phyloP scores from a whole-genome alignment of 1,140 invertebrate species.

The Zaprionus camerounensis region DNA sequence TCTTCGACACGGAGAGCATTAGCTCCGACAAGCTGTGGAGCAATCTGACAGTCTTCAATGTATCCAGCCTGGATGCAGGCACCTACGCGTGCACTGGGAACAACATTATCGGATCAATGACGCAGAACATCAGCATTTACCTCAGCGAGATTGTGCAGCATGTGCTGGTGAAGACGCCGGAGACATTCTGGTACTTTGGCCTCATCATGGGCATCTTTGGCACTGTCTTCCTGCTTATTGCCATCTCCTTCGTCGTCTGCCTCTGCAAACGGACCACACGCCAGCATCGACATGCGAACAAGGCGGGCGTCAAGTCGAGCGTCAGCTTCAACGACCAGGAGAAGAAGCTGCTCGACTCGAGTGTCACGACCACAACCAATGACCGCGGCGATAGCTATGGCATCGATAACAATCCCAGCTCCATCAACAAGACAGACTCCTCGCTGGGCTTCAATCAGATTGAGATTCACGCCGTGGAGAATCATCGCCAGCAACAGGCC shows the following conservation, averaged over 20 bases:
- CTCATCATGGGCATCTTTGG: conserved; percentile 84
- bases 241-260: conserved; percentile 85
- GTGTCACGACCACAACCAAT: conserved; percentile 90
- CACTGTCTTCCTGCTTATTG: conserved; percentile 76
- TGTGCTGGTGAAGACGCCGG: conserved; percentile 81
- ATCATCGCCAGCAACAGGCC: conserved; percentile 59
- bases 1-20: conserved; percentile 78
- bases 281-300: conserved; percentile 86
- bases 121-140: conserved; percentile 89
- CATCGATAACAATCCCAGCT: conserved; percentile 85
- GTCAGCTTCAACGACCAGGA: conserved; percentile 93
- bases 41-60: conserved; percentile 90
- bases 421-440: conserved; percentile 82
- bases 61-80: conserved; percentile 91
- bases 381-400: conserved; percentile 88
- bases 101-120: conserved; percentile 90
- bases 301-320: conserved; percentile 88
- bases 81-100: conserved; percentile 91
- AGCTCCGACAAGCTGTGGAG: conserved; percentile 86
- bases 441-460: conserved; percentile 86
- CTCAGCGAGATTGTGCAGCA: conserved; percentile 89
- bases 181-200: conserved; percentile 84
- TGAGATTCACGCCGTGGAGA: conserved; percentile 91
- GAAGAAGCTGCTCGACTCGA: conserved; percentile 91
- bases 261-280: conserved; percentile 85